Evolutionary conservation across 2,797 vertebrate species (phyloP).

Genomic region (Lerista edwardsae): DNA sequence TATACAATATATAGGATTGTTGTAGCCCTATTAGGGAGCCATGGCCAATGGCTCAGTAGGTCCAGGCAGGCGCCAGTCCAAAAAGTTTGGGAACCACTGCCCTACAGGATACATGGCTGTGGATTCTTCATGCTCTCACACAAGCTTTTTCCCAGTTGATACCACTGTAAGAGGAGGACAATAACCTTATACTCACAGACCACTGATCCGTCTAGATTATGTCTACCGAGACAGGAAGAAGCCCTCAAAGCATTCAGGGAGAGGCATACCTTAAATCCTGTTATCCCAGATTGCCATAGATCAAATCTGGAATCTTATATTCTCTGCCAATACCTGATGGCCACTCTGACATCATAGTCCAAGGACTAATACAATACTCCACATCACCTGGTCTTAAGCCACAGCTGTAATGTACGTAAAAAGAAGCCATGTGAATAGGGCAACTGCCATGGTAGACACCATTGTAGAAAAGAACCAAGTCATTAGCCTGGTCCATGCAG

Average conservation of each 20-base stretch:
- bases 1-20: no score
- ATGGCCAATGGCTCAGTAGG: no score
- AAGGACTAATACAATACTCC: background rate
- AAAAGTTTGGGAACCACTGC: background rate
- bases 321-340: background rate
- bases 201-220: background rate
- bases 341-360: background rate
- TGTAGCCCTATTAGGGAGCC: no score
- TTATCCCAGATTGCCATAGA: background rate
- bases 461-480: constrained; percentile 1
- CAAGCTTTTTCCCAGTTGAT: background rate
- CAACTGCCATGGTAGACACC: background rate
- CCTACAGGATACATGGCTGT: background rate
- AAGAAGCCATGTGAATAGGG: background rate
- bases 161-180: background rate
- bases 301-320: background rate
- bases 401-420: constrained; percentile 1
- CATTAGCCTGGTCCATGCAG: background rate
- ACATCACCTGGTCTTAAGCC: background rate
- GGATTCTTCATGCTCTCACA: background rate
- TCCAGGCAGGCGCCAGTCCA: no score
- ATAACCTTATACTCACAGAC: background rate
- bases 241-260: background rate
- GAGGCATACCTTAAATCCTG: background rate
- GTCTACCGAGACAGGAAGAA: background rate